Conservation (phyloP, 2,113 vertebrate genomes). For the Zosterops borbonicus region DNA sequence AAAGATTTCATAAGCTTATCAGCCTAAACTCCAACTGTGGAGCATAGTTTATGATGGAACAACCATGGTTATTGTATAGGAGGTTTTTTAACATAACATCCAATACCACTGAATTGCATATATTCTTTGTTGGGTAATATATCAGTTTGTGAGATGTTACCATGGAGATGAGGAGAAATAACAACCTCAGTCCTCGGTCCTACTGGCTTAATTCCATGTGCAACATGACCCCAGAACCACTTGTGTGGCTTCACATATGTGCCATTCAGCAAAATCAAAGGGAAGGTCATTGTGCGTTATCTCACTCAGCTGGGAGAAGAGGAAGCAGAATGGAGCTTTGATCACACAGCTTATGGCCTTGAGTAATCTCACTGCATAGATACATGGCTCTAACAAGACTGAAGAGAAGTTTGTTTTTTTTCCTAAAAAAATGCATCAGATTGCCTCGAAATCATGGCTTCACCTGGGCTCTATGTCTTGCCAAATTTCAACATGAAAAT, state of each 20-base stretch:
- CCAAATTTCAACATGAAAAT: neutral
- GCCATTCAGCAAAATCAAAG: neutral
- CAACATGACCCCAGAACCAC: neutral
- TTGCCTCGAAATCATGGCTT: neutral
- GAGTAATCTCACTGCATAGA: neutral
- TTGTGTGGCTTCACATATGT: neutral
- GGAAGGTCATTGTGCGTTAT: neutral
- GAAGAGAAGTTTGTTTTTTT: neutral
- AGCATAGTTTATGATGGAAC: neutral
- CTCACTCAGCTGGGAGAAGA: neutral
- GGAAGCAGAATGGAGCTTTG: neutral
- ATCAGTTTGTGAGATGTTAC: neutral
- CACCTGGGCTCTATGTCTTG: neutral
- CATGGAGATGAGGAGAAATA: neutral
- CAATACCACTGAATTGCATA: neutral
- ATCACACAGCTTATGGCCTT: neutral
- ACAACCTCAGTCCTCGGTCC: neutral
- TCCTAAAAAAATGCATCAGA: neutral
- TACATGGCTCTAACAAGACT: neutral
- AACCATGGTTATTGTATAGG: neutral
- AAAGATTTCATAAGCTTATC: neutral
- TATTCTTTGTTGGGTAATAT: neutral
- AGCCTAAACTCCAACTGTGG: neutral
- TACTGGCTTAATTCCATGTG: neutral
- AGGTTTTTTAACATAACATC: neutral